phyloP scores from a whole-genome alignment of 2,888 invertebrate genomes.

The Erebia palarica region DNA sequence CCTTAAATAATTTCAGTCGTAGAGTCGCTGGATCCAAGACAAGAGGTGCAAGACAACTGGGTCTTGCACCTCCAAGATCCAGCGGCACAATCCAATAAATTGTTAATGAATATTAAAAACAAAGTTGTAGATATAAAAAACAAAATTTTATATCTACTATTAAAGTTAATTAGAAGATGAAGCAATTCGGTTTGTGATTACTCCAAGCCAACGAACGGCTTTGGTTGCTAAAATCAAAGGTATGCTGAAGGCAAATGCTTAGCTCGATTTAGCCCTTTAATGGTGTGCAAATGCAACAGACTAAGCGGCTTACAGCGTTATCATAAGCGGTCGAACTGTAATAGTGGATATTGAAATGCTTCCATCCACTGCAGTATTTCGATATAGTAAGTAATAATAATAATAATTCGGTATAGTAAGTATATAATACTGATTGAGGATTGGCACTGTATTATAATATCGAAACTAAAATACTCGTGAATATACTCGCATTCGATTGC shows the following conservation, averaged over 20 bases:
- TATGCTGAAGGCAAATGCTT: background rate
- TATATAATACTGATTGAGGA: background rate
- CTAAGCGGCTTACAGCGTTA: slow-evolving; percentile 4
- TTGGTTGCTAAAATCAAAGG: background rate
- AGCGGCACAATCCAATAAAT: too few relatives aligned
- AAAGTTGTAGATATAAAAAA: too few relatives aligned
- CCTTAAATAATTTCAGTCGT: too few relatives aligned
- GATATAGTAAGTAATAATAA: too few relatives aligned
- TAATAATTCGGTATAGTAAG: too few relatives aligned
- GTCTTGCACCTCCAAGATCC: too few relatives aligned
- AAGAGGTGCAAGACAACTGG: too few relatives aligned
- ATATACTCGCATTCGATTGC: too few relatives aligned
- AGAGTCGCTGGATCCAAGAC: too few relatives aligned
- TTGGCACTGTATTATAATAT: too few relatives aligned
- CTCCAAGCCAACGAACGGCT: background rate
- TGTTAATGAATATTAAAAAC: too few relatives aligned
- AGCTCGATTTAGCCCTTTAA: background rate
- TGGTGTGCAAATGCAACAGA: background rate
- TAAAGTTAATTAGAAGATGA: background rate
- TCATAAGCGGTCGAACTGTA: slow-evolving; percentile 5
- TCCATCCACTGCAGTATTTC: background rate
- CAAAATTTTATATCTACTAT: background rate
- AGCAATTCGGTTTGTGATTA: background rate
- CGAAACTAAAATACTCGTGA: too few relatives aligned
- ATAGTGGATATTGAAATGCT: slow-evolving; percentile 13